A percentile compares a stretch with the other conserved stretches of the same genome.
These are phyloP conservation scores for Trinorchestia longiramus DNA, from an alignment of 1,140 invertebrate genomes.

Conservation along the genomic window DNA sequence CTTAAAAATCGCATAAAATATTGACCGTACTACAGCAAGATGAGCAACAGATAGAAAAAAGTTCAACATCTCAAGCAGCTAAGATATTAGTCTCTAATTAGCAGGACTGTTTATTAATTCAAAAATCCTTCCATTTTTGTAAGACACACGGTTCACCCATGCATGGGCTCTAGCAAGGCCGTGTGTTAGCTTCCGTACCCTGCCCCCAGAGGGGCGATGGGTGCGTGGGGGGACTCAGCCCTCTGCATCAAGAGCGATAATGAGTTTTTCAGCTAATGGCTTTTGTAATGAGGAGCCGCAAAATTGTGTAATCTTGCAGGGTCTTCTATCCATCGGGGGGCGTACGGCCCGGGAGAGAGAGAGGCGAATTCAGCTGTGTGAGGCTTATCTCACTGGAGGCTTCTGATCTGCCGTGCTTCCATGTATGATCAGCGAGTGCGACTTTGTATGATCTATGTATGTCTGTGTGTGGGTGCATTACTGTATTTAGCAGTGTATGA, in stretches of 20 bases:
- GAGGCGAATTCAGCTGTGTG: neutral
- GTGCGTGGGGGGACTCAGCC: neutral
- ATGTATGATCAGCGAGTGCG: neutral
- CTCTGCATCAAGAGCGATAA: conserved; percentile 55
- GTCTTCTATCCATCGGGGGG: conserved; percentile 53
- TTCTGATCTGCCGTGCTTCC: neutral
- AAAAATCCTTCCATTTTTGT: neutral
- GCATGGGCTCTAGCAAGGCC: neutral
- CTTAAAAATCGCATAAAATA: no score
- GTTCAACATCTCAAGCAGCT: no score
- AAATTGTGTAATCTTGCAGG: conserved; percentile 55
- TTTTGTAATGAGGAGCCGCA: conserved; percentile 53
- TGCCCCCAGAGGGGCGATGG: neutral
- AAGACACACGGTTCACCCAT: neutral
- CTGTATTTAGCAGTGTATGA: no score
- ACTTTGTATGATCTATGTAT: no score
- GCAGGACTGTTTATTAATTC: neutral
- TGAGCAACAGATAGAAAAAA: no score
- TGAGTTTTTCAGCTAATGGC: conserved; percentile 55
- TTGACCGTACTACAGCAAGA: no score
- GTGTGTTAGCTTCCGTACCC: neutral
- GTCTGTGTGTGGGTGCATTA: no score
- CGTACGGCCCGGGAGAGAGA: neutral
- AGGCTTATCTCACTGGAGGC: neutral
- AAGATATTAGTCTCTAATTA: no score